Conservation (phyloP, 2,797 vertebrate species). For the Sebastes nivosus region DNA sequence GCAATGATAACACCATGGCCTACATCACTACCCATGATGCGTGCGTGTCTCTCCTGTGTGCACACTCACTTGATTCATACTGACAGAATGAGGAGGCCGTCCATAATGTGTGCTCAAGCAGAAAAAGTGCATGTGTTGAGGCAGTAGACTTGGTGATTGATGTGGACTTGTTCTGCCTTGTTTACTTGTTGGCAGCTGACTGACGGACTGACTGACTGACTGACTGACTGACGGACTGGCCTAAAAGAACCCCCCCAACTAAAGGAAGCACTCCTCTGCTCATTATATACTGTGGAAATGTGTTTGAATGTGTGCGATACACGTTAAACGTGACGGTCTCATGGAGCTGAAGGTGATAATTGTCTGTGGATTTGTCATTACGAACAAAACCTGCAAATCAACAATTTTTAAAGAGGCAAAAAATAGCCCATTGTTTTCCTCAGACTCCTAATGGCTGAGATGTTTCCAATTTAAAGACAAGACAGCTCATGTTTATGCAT, state of each 20-base stretch:
- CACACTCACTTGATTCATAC: neutral
- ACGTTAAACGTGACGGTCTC: neutral
- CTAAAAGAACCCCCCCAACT: neutral
- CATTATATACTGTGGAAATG: neutral
- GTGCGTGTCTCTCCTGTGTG: neutral
- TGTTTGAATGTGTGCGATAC: neutral
- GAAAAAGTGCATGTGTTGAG: slow-evolving; percentile 1
- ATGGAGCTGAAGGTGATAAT: neutral
- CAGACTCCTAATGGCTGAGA: neutral
- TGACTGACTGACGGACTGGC: neutral
- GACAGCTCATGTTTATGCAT: neutral
- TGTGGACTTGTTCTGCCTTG: neutral
- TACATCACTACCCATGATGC: neutral
- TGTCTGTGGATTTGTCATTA: neutral
- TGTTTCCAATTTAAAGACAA: neutral
- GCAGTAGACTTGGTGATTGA: neutral
- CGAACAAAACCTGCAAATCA: neutral
- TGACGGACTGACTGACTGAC: too few relatives aligned
- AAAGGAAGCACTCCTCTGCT: neutral
- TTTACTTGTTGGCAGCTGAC: slow-evolving; percentile 2
- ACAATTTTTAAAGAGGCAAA: neutral
- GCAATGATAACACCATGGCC: neutral
- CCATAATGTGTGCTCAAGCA: slow-evolving; percentile 12
- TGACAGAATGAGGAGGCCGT: slow-evolving; percentile 27
- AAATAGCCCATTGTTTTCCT: neutral